Base-by-base conservation (phyloP, 2,888 invertebrate species). In the Coecobrya sp. region DNA sequence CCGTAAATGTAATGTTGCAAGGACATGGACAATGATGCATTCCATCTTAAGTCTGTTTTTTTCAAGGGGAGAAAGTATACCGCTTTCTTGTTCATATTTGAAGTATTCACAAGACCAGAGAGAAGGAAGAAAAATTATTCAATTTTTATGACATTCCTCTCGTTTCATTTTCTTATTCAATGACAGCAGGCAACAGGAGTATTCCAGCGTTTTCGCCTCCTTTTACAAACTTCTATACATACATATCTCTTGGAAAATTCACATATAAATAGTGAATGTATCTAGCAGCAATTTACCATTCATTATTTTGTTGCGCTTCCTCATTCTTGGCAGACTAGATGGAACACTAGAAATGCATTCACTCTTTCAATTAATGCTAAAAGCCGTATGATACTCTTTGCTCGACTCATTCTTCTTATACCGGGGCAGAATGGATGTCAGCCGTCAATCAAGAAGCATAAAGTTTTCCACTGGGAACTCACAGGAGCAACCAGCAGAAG, bases 361-460 rank as follows among this genome's bases (percentile, higher is more conserved):
- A 59, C 13, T 73, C 70, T 84, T 89, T 89, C 89, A 89, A 89
- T 89, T 89, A 89, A 89, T 89, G 22, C 84, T 89, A 89, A 89
- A 85, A 89, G 89, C 89, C 42, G 85, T 84, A 85, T 89, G 76
- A 49, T 73, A 55, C 59, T 82, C 52, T 70, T 25, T 62, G 27
- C 62, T 59, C 52, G n/a, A 8, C 36, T 42, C 36, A 19, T 27
- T 59, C 25, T 82, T 82, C 82, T 59, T 84, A 65, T 84, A 55
- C 49, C 49, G 85, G n/a, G 70, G 68, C 45, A 76, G 73, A 89
- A 84, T 82, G 89, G 93, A 93, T 93, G 93, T 94, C 93, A 93
- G 90, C 92, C 93, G 94, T 94, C 94, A 94, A 93, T 94, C 94
- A 94, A 93, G 92, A 87, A 85, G 93, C 86, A 94, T 94, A 93